Conservation (phyloP, 1,140 invertebrate species). For the Drosophila arizonae region DNA sequence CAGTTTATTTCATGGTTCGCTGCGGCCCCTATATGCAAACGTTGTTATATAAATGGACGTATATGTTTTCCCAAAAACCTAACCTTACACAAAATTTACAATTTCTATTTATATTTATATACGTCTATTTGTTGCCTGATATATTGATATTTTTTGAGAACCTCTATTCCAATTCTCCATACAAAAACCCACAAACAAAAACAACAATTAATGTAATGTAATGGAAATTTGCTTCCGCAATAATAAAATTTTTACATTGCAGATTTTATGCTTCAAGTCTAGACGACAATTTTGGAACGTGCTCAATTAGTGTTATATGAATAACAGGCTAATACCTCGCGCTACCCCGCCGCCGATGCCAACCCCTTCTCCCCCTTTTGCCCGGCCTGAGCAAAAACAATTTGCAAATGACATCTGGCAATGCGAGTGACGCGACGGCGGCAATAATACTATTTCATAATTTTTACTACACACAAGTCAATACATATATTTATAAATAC, state of each 20-base stretch:
- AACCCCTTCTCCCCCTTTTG: not conserved
- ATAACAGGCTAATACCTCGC: conserved; percentile 21
- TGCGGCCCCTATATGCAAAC: conserved; percentile 1
- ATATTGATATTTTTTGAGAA: conserved; percentile 1
- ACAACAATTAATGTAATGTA: conserved; percentile 58
- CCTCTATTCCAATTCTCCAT: conserved; percentile 36
- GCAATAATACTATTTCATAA: conserved; percentile 54
- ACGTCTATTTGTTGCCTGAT: not conserved
- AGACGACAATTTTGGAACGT: conserved; percentile 78
- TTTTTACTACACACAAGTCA: conserved; percentile 37
- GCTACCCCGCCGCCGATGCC: too few species aligned
- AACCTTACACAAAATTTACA: conserved; percentile 48
- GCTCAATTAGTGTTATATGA: conserved; percentile 64
- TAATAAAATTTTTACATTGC: conserved; percentile 72
- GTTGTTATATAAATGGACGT: too few species aligned
- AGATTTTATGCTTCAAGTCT: conserved; percentile 78
- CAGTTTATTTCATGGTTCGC: conserved; percentile 50
- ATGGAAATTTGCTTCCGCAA: conserved; percentile 60
- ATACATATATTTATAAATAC: not conserved
- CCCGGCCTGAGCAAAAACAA: conserved; percentile 25
- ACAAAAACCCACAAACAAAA: conserved; percentile 10
- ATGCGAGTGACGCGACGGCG: conserved; percentile 23
- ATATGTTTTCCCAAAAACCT: conserved; percentile 31
- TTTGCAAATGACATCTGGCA: conserved; percentile 54
- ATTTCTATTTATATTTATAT: conserved; percentile 6